Evolutionary conservation across 2,888 invertebrate species (phyloP), one percentile per base, ranked within the genome.

Genomic region (Pyrochroa serraticornis): DNA sequence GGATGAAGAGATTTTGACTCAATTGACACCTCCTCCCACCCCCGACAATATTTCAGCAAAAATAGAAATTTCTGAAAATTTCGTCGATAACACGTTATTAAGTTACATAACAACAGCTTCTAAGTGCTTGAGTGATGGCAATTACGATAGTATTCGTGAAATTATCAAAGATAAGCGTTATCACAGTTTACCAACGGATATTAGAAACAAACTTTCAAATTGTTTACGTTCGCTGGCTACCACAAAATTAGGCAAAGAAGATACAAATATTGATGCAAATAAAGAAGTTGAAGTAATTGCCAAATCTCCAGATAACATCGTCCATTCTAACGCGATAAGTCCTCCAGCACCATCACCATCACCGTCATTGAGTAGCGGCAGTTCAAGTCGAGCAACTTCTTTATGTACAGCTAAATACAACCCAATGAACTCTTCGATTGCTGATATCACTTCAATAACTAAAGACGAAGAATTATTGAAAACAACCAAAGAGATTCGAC

Each of bases 351-450:
- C 70, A 14, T 65, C 71, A 5, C 66, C 68, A 35, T 70, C 74
- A 7, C 67, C 72, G 12, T 70, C 69, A 10, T 72, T 76, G 42
- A 84, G 86, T 48, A 66, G 68, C 47, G 71, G 71, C 36, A 88
- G 88, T 58, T 74, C 71, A 31, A 81, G 80, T 60, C 84, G 81
- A 58, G 78, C 82, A 45, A 83, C 84, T 22, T 83, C 84, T 36
- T 77, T 87, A 68, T 88, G 87, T 75, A 90, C 90, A 31, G 87
- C 87, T 58, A 87, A 87, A 74, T 88, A 87, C 72, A 85, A 86
- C 68, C 85, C 86, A 34, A 80, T 80, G 57, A 80, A 79, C 71
- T 84, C 85, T 46, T 87, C 87, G 64, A 78, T 85, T 43, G 83
- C 82, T 68, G 87, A 88, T 73, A 81, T 87, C 46, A 80, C 82